phyloP scores from a whole-genome alignment of 2,113 vertebrate genomes.

The Recurvirostra avosetta region DNA sequence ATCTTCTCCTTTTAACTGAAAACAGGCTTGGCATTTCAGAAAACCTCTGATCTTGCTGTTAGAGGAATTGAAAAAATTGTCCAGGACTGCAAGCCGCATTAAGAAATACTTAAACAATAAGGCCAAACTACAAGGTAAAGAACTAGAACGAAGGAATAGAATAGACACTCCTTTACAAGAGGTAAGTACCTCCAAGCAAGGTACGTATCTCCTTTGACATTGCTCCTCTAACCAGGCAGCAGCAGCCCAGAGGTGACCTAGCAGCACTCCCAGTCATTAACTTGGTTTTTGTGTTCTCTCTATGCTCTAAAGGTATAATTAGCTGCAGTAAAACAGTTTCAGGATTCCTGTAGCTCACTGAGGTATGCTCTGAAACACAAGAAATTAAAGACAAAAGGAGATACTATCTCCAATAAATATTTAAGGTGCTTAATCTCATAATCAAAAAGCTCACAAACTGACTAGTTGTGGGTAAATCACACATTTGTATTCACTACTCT shows the following conservation, averaged over 20 bases:
- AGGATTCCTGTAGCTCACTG: background rate
- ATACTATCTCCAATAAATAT: background rate
- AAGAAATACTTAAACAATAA: background rate
- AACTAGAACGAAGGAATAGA: background rate
- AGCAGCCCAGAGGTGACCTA: background rate
- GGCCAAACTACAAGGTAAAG: background rate
- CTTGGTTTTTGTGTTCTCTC: background rate
- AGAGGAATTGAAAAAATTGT: background rate
- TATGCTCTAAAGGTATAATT: background rate
- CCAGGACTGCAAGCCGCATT: background rate
- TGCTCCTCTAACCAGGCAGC: background rate
- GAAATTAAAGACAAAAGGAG: background rate
- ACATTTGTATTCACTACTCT: background rate
- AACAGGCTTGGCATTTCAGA: background rate
- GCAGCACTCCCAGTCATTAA: background rate
- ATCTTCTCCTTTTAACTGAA: background rate
- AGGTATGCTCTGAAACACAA: background rate
- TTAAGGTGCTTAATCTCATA: background rate
- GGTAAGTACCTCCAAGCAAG: background rate
- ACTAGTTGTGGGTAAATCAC: background rate
- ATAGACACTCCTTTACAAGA: background rate
- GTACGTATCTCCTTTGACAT: background rate
- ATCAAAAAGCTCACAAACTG: background rate
- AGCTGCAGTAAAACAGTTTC: background rate
- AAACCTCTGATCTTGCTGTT: background rate